Evolutionary conservation across 2,888 invertebrate species (phyloP).

Genomic region (Caenorhabditis sp.): DNA sequence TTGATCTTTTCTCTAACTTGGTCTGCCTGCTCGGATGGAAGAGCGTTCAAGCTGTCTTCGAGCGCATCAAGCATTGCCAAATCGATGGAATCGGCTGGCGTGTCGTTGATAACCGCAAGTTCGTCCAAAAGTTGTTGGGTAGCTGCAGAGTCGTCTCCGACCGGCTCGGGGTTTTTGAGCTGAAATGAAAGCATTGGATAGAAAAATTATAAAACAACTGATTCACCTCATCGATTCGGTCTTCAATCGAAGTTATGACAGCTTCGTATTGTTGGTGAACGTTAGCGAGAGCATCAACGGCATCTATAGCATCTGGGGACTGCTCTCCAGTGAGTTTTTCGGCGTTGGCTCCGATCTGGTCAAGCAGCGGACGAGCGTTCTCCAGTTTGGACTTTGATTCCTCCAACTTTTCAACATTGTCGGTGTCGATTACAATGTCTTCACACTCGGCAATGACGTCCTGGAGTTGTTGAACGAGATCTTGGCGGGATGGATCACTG

Average conservation of each 20-base stretch:
- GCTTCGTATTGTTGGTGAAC: constrained; percentile 55
- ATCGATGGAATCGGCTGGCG: constrained; percentile 17
- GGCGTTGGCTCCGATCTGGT: constrained; percentile 37
- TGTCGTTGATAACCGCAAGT: constrained; percentile 4
- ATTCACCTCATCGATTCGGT: constrained; percentile 44
- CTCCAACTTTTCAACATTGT: constrained; percentile 41
- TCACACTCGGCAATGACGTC: constrained; percentile 48
- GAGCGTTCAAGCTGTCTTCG: constrained; percentile 15
- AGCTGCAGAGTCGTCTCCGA: constrained; percentile 2
- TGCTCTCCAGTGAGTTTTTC: constrained; percentile 50
- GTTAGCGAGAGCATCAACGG: constrained; percentile 46
- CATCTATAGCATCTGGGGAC: constrained; percentile 53
- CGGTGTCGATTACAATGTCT: constrained; percentile 17
- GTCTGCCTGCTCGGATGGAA: constrained; percentile 15
- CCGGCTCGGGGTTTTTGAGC: constrained; percentile 15
- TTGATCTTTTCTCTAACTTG: constrained; percentile 19
- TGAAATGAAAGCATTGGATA: neutral
- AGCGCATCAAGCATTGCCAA: constrained; percentile 17
- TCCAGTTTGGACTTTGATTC: constrained; percentile 39
- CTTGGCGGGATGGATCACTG: constrained; percentile 42
- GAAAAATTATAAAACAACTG: too few relatives aligned
- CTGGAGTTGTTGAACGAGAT: constrained; percentile 51
- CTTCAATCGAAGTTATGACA: constrained; percentile 40
- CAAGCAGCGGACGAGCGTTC: constrained; percentile 44
- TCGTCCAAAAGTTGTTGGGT: constrained; percentile 15